These are phyloP conservation scores for Flabesymbios commensalis DNA, from an alignment of 2,888 invertebrate genomes.

Conservation along the genomic window DNA sequence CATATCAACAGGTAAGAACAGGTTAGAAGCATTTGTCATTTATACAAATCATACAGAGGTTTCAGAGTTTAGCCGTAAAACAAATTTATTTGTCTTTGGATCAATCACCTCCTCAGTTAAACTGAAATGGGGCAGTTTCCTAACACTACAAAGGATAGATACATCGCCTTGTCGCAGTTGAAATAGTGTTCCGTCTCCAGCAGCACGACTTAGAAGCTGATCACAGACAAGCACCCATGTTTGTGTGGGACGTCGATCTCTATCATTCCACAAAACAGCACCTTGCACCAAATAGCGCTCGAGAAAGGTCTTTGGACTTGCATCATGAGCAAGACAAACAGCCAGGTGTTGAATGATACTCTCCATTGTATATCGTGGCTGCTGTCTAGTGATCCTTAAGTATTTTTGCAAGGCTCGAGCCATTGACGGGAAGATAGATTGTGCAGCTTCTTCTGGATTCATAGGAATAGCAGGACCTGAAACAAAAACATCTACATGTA, in stretches of 20 bases:
- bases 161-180: conserved; percentile 81
- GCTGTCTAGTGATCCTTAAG: conserved; percentile 91
- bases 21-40: too few species aligned
- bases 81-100: conserved; percentile 93
- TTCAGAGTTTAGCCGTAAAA: conserved; percentile 90
- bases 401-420: conserved; percentile 96
- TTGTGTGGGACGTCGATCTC: conserved; percentile 67
- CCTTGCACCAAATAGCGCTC: conserved; percentile 80
- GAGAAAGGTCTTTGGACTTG: conserved; percentile 90
- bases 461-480: conserved; percentile 77
- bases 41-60: conserved; percentile 80
- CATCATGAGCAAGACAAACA: conserved; percentile 87
- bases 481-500: conserved; percentile 1
- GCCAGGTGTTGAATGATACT: conserved; percentile 88
- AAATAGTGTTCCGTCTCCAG: conserved; percentile 83
- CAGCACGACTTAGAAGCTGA: conserved; percentile 82
- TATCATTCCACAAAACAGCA: conserved; percentile 60
- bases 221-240: conserved; percentile 97
- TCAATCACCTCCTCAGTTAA: conserved; percentile 94
- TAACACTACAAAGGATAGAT: conserved; percentile 83
- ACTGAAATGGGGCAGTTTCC: conserved; percentile 88
- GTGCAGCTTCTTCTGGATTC: conserved; percentile 94
- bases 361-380: conserved; percentile 93
- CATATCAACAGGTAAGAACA: too few species aligned
- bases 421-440: conserved; percentile 96